These are phyloP conservation scores for Melanotus villosus DNA, from an alignment of 2,888 invertebrate genomes.

Conservation along the genomic window DNA sequence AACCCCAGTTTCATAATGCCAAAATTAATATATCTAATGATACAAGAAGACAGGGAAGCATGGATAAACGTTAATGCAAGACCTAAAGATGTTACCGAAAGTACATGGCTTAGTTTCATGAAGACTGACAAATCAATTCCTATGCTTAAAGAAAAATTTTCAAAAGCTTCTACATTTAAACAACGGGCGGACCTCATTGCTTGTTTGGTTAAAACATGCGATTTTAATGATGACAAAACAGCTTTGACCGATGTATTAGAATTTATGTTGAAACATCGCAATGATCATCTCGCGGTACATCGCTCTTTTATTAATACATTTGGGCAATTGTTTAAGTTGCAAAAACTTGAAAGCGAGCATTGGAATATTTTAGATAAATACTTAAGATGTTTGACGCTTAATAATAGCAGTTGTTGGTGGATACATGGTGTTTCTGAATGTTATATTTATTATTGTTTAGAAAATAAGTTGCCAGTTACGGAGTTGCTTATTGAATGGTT, in stretches of 20 bases:
- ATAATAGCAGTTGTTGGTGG: neutral
- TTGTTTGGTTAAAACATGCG: slow-evolving; percentile 29
- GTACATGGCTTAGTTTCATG: slow-evolving; percentile 26
- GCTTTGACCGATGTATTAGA: slow-evolving; percentile 28
- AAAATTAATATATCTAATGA: slow-evolving; percentile 27
- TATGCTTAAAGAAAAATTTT: slow-evolving; percentile 32
- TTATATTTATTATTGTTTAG: slow-evolving; percentile 9
- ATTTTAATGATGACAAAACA: slow-evolving; percentile 28
- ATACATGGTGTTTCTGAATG: neutral
- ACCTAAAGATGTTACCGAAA: slow-evolving; percentile 7
- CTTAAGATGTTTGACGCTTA: neutral
- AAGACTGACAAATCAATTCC: slow-evolving; percentile 31
- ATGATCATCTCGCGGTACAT: slow-evolving; percentile 12
- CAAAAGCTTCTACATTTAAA: slow-evolving; percentile 6
- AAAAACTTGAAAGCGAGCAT: slow-evolving; percentile 22
- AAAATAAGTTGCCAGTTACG: slow-evolving; percentile 17
- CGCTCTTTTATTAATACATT: neutral
- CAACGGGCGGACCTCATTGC: slow-evolving; percentile 7
- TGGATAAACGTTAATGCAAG: slow-evolving; percentile 14
- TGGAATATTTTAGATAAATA: slow-evolving; percentile 27
- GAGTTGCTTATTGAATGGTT: slow-evolving; percentile 18
- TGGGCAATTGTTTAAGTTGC: neutral
- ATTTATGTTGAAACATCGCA: slow-evolving; percentile 29
- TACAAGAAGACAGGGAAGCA: slow-evolving; percentile 15
- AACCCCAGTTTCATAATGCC: neutral